A percentile compares a stretch with the other conserved stretches of the same genome.
Conservation (phyloP, 2,888 invertebrate genomes). For the Chloroclysta siterata region DNA sequence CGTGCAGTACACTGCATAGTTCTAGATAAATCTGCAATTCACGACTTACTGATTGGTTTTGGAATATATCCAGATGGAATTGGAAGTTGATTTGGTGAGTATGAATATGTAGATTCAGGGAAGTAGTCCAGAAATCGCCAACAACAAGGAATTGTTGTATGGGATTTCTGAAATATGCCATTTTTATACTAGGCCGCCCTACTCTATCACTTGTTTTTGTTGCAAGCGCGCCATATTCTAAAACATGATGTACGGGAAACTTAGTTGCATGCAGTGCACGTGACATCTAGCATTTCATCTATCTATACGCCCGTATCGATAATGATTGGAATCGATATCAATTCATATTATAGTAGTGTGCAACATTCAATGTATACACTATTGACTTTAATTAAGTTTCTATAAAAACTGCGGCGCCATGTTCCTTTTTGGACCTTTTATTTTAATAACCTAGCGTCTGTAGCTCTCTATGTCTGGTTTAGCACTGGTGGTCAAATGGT, state of each 20-base stretch:
- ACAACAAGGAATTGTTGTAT: too few relatives aligned
- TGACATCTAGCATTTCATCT: not conserved
- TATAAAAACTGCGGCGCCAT: slow-evolving; percentile 1
- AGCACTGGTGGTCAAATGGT: too few relatives aligned
- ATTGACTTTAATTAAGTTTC: slow-evolving; percentile 11
- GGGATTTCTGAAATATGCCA: too few relatives aligned
- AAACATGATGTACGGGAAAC: too few relatives aligned
- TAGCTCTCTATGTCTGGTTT: not conserved
- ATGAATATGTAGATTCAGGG: too few relatives aligned
- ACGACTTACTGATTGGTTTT: slow-evolving; percentile 8
- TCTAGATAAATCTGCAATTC: slow-evolving; percentile 8
- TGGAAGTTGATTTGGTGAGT: not conserved
- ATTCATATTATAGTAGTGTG: not conserved
- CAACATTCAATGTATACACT: slow-evolving; percentile 2
- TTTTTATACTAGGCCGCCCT: too few relatives aligned
- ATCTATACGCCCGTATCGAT: not conserved
- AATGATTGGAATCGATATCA: slow-evolving; percentile 6
- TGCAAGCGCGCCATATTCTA: too few relatives aligned
- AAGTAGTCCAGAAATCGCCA: too few relatives aligned
- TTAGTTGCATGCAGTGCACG: not conserved
- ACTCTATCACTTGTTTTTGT: too few relatives aligned
- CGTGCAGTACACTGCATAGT: not conserved
- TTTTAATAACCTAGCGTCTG: too few relatives aligned
- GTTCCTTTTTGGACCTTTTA: not conserved
- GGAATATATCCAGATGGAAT: slow-evolving; percentile 12